Base-by-base conservation (phyloP, 2,888 invertebrate species). In the Acanthosepion pharaonis region DNA sequence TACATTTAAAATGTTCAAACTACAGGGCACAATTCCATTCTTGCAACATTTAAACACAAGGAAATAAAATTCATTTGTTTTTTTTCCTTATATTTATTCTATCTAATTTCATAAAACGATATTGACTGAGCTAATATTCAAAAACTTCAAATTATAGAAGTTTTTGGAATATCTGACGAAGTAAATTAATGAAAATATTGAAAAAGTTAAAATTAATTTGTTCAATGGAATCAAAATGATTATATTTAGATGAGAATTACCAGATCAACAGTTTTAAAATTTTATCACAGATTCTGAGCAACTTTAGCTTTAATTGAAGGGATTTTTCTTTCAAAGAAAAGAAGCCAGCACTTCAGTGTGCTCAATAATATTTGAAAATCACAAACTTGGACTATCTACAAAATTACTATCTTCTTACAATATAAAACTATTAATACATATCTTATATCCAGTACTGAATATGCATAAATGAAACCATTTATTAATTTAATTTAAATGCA, bases 21-120 rank as follows among this genome's bases (percentile, higher is more conserved):
- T 78, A 78, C 78, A 78, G 78, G 78, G 78, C 9, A 78, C 9
- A 78, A 78, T 78, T 78, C n/a, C 78, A 78, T 78, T 78, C 25
- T 78, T 78, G 78, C 78, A 78, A 78, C 78, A 78, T 78, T 78
- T 78, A 78, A 78, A 28, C 78, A n/a, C 78, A 78, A 78, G n/a
- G 28, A 78, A 78, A 28, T n/a, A 78, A 92, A 48, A 92, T 92
- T 9, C 18, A 92, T 8, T 25, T 92, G 28, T 51, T 28, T 28
- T 28, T n/a, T 8, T 42, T 18, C 18, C 15, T 42, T 55, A 55
- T 15, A 55, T 55, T 18, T 18, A 55, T 18, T 20, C 55, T 18
- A 55, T 55, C 55, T 18, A 55, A 15, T 18, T 55, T 55, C 20
- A 78, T 78, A 78, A 78, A 78, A 78, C n/a, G 0, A 78, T n/a